These are phyloP conservation scores for Drosophila athabasca DNA, from an alignment of 1,140 invertebrate genomes.

Conservation along the genomic window DNA sequence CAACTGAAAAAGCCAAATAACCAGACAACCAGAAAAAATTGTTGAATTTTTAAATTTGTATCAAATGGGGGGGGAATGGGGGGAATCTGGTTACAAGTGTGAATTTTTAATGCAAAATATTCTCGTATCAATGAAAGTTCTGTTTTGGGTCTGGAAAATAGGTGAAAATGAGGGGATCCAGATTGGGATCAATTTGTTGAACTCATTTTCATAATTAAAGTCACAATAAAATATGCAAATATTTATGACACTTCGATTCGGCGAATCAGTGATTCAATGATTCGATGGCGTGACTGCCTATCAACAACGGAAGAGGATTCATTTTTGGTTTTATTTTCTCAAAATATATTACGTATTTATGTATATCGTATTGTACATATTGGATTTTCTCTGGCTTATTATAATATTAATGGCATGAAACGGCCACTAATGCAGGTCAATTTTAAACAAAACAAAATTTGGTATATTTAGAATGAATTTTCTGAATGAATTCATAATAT, in stretches of 20 bases:
- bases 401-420: no score
- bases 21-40: background rate
- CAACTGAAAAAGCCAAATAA: background rate
- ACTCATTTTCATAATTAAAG: conserved; percentile 26
- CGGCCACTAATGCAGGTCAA: no score
- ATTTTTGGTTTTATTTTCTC: background rate
- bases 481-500: no score
- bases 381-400: no score
- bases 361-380: no score
- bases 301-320: background rate
- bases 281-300: background rate
- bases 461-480: no score
- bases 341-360: no score
- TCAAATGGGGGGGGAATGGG: background rate
- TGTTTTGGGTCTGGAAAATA: background rate
- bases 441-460: no score
- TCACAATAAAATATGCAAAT: conserved; percentile 6
- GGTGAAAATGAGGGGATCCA: background rate
- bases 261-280: background rate
- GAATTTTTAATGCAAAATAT: conserved; percentile 5
- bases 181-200: conserved; percentile 9
- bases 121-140: no score
- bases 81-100: background rate
- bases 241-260: background rate
- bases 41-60: conserved; percentile 11